Base-by-base conservation (phyloP, 92 coral and sea anemone genomes). In the Zoanthus solanderi region DNA sequence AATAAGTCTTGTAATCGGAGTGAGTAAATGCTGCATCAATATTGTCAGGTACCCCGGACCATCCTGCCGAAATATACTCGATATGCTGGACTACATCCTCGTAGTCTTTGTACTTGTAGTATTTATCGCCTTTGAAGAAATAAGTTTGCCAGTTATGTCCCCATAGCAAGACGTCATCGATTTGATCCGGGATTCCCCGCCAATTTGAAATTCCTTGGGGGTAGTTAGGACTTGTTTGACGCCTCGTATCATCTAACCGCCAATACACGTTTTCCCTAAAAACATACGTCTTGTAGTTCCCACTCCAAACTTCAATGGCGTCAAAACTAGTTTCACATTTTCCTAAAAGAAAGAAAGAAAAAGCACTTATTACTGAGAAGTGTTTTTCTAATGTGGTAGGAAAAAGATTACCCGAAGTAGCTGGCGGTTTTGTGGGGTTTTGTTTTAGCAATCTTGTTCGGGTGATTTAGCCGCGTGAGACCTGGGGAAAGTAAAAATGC, bases 91-190 rank as follows among this genome's bases (percentile, higher is more conserved):
- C 78, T 18, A 9, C 29, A 37, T 80, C 88, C 0, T 0, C 13
- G 0, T 0, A 0, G 13, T 83, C 90, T 76, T 93, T 56, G 71
- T 88, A 93, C 6, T 58, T 87, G 67, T 88, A 93, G 69, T 93
- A 93, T 76, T 71, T 1, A 28, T 71, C 10, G 2, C 94, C 95
- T 58, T 88, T 89, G 69, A 93, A 93, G 76, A 93, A 81, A 60
- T 93, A 93, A 6, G 48, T n/a, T 0, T 65, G 74, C 89, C 90
- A 89, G 92, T 90, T 92, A 74, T 84, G 87, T 11, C 89, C 88
- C 96, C 94, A 91, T 4, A 91, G 75, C 37, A 93, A 89, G 13
- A 87, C 83, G n/a, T 93, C 96, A 58, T 93, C 96, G 34, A 93
- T 73, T 72, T 89, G 50, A 61, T 78, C 76, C 29, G 96, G 92